Base-by-base conservation (phyloP, 2,888 invertebrate genomes). In the Chaitophorus viminalis region DNA sequence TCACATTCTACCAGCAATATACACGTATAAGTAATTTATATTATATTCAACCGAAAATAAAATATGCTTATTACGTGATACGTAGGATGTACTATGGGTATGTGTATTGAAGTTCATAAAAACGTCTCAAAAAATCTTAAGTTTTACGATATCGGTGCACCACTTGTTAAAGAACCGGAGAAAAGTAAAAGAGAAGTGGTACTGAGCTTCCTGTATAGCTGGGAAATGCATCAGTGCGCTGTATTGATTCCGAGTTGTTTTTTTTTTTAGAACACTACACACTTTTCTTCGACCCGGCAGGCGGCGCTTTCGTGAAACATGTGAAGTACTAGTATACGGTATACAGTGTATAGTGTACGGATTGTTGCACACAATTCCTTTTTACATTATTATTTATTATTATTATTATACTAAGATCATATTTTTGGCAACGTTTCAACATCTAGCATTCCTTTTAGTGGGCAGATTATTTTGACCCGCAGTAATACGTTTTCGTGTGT, bases 371-470 rank as follows among this genome's bases (percentile, higher is more conserved):
- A 60, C 82, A 60, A n/a, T 60, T 25, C 21, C 33, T 74, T 74
- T 83, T 75, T 54, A 83, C 60, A 75, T 75, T n/a, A 52, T 72
- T 33, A 52, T 39, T 75, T 72, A 29, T 68, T 68, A 29, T n/a
- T 68, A 29, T 29, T 82, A 82, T 82, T 82, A 83, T 84, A n/a
- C n/a, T n/a, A n/a, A n/a, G 52, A 84, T 84, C 25, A 70, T 70
- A 33, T 68, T 86, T 68, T 78, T 86, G 85, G 85, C 85, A 78
- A 54, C 36, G 21, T 18, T 86, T 70, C 85, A 86, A 52, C 78
- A 52, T 86, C 77, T 52, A 77, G 52, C 70, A 78, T 86, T 86
- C 76, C 84, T 33, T 77, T 78, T 78, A 21, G 25, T 33, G 31
- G 25, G 33, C 70, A 78, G 85, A 77, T 68, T 68, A 84, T 76